Evolutionary conservation across 2,888 invertebrate species (phyloP), one percentile per base, ranked within the genome.

Genomic region (Drosophila neotestacea): DNA sequence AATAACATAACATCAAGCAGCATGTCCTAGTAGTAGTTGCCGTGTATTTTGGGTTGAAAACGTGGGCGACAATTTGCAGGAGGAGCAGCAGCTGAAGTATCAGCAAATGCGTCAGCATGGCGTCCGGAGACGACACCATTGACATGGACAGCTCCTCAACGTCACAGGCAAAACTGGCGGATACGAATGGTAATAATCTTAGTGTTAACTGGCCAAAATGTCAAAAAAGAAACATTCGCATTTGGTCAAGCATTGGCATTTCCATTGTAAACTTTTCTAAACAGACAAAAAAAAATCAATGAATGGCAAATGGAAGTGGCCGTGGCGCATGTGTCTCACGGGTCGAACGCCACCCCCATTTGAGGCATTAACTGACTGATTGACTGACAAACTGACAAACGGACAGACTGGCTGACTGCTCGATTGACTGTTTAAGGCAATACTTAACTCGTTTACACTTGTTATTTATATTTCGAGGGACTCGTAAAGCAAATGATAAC

Each of bases 51-150:
- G 47, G 56, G 58, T 62, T 61, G 58, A 22, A 22, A 22, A 22
- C 22, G 22, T 22, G 22, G 22, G 22, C 22, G 22, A 22, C 3
- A 22, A 63, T 47, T 41, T 52, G 51, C 16, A 65, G 38, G 38
- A 74, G 68, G 27, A 56, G 54, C 46, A 56, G 54, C 46, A 56
- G 69, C 47, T 32, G 58, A 41, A 68, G 52, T 16, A 52, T 42
- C 48, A 77, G 74, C 79, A 55, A 69, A 79, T 74, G 70, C 59
- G 66, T 94, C 94, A 93, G 78, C 73, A 96, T 96, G 96, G 96
- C 96, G 94, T 96, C 96, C 93, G 96, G 96, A 62, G 84, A 88
- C 72, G 84, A 96, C 94, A 95, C 95, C 92, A 96, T 96, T 92
- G 96, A 96, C 94, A 94, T 95, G 93, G 96, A 96, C 93, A 94